Base-by-base conservation (phyloP, 2,888 invertebrate genomes). In the Sepioteuthis lessoniana region DNA sequence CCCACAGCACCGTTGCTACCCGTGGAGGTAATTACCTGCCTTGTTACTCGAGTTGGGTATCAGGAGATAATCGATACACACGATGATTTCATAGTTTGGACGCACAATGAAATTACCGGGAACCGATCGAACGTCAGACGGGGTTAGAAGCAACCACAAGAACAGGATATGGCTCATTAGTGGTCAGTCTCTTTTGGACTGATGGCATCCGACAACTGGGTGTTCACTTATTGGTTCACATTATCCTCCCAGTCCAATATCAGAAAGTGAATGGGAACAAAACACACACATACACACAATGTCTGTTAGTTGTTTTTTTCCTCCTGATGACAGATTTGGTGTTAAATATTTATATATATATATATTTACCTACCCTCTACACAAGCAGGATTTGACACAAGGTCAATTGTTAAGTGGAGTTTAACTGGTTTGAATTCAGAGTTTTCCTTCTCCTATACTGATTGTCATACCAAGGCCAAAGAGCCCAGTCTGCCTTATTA, bases 81-180 rank as follows among this genome's bases (percentile, higher is more conserved):
- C 10, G 35, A 76, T n/a, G n/a, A 76, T n/a, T 76, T 76, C 76
- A 13, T 76, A 76, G 76, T 76, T 76, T 76, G 76, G 76, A n/a
- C n/a, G n/a, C n/a, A 76, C 13, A 19, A 76, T 76, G 35, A 76
- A 76, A 76, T 76, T 76, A 76, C n/a, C 76, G 76, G 76, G 76
- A 76, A 76, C 13, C n/a, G 76, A 76, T 76, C 76, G 76, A 76
- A 76, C n/a, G 25, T 55, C 3, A 25, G 28, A 21, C 55, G 55
- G 55, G n/a, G 76, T 7, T n/a, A 76, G 76, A 76, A 76, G n/a
- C n/a, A n/a, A 16, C 76, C 76, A 0, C 10, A 76, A 35, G n/a
- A 35, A 76, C 76, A 76, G 76, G 76, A 76, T 76, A 76, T 76
- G 76, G 76, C 76, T 76, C n/a, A n/a, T 76, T 76, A 76, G 76